Conservation (phyloP, 2,888 invertebrate species). For the Spodoptera littoralis region DNA sequence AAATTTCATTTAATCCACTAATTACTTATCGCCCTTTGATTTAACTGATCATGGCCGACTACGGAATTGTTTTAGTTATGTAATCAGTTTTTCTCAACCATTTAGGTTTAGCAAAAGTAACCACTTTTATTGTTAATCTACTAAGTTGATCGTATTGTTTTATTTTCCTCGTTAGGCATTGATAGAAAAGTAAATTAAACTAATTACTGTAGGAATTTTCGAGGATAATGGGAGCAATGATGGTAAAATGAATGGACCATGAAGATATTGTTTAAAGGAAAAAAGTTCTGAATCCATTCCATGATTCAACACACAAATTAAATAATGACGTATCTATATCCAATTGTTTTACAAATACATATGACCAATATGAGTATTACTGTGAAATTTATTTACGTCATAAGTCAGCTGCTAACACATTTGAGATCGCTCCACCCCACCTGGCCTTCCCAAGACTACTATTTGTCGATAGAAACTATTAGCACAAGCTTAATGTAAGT, state of each 20-base stretch:
- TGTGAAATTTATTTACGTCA: constrained; percentile 13
- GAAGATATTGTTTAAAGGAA: background rate
- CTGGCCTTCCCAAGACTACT: constrained; percentile 6
- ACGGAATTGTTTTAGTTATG: too few relatives aligned
- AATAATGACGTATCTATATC: too few relatives aligned
- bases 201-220: too few relatives aligned
- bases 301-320: background rate
- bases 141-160: too few relatives aligned
- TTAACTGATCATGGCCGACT: background rate
- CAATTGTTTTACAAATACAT: constrained; percentile 1
- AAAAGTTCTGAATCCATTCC: background rate
- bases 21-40: constrained; percentile 21
- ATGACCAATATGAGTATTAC: background rate
- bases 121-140: too few relatives aligned
- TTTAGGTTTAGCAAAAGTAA: too few relatives aligned
- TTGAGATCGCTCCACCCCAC: constrained; percentile 16
- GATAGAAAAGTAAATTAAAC: too few relatives aligned
- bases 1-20: constrained; percentile 25
- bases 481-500: constrained; percentile 1
- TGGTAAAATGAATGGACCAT: too few relatives aligned
- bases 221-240: too few relatives aligned
- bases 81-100: too few relatives aligned
- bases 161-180: too few relatives aligned
- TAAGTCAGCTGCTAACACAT: constrained; percentile 12
- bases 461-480: background rate